Evolutionary conservation across 2,113 vertebrate species (phyloP).

Genomic region (Cyphomyrus discorhynchus): DNA sequence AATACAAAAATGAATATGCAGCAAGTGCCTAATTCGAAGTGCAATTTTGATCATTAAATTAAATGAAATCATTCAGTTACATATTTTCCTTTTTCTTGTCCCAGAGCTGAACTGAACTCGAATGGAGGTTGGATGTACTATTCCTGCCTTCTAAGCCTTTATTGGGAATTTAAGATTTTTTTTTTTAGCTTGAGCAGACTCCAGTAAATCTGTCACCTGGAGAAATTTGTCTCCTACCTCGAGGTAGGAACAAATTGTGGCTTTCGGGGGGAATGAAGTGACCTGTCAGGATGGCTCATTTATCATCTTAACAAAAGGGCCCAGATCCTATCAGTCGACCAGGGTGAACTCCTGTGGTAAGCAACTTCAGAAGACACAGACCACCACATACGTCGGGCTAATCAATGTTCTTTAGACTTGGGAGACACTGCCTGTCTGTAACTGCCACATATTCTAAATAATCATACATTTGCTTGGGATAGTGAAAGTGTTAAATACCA

Average conservation of each 20-base stretch:
- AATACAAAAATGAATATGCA: background rate
- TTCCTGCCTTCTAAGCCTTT: slow-evolving; percentile 63
- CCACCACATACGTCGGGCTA: slow-evolving; percentile 61
- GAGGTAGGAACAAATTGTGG: slow-evolving; percentile 82
- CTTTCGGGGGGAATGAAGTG: slow-evolving; percentile 77
- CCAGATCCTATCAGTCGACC: slow-evolving; percentile 64
- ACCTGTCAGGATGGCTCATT: slow-evolving; percentile 78
- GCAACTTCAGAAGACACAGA: slow-evolving; percentile 68
- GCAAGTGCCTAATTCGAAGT: background rate
- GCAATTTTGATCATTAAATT: background rate
- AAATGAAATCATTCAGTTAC: background rate
- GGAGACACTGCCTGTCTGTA: slow-evolving; percentile 35
- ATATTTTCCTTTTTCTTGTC: slow-evolving; percentile 34
- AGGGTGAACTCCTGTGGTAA: slow-evolving; percentile 76
- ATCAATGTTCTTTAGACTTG: slow-evolving; percentile 64
- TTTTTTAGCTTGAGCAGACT: slow-evolving; percentile 72
- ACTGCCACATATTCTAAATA: slow-evolving; percentile 25
- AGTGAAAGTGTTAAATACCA: background rate
- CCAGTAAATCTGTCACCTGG: slow-evolving; percentile 86
- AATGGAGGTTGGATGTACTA: slow-evolving; percentile 64
- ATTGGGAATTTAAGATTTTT: slow-evolving; percentile 74
- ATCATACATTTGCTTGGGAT: slow-evolving; percentile 11
- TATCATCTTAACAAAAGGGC: slow-evolving; percentile 85
- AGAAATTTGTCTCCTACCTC: slow-evolving; percentile 74
- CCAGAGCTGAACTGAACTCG: slow-evolving; percentile 53